Evolutionary conservation across 2,797 vertebrate species (phyloP).

Genomic region (Fistularia tabacaria): DNA sequence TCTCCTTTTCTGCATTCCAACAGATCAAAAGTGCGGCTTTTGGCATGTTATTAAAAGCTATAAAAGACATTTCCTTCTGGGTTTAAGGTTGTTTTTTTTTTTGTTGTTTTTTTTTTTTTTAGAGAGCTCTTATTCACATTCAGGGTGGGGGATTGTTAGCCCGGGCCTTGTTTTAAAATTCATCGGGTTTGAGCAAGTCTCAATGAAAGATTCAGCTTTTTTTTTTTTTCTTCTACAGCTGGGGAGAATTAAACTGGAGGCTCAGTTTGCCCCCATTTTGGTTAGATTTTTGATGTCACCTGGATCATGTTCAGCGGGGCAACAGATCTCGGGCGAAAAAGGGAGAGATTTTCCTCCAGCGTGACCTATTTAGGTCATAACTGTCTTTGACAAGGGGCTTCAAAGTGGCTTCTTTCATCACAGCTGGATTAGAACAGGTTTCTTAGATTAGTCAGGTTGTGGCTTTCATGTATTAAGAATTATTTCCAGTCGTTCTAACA

Average conservation of each 20-base stretch:
- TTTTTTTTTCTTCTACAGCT: slow-evolving; percentile 42
- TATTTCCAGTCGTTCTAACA: slow-evolving; percentile 42
- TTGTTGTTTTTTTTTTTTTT: slow-evolving; percentile 20
- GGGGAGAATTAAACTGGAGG: slow-evolving; percentile 43
- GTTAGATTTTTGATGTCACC: slow-evolving; percentile 43
- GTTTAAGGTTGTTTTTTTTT: slow-evolving; percentile 15
- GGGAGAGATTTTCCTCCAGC: slow-evolving; percentile 23
- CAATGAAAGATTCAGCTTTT: slow-evolving; percentile 57
- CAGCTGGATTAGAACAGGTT: slow-evolving; percentile 14
- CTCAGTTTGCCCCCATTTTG: slow-evolving; percentile 2
- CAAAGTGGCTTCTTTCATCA: slow-evolving; percentile 59
- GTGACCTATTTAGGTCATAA: slow-evolving; percentile 48
- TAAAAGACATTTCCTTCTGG: slow-evolving; percentile 28
- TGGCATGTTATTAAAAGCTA: slow-evolving; percentile 57
- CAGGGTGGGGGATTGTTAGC: slow-evolving; percentile 44
- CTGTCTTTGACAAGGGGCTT: slow-evolving; percentile 39
- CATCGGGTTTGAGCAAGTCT: slow-evolving; percentile 45
- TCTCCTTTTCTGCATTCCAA: slow-evolving; percentile 43
- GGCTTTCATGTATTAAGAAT: slow-evolving; percentile 48
- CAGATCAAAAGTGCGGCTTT: slow-evolving; percentile 57
- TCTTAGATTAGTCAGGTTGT: slow-evolving; percentile 38
- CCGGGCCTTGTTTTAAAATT: slow-evolving; percentile 56
- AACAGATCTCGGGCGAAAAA: slow-evolving; percentile 11
- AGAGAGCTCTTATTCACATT: slow-evolving; percentile 21
- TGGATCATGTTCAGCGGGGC: slow-evolving; percentile 38